phyloP scores from a whole-genome alignment of 2,888 invertebrate genomes.

The Macrophya annulata region DNA sequence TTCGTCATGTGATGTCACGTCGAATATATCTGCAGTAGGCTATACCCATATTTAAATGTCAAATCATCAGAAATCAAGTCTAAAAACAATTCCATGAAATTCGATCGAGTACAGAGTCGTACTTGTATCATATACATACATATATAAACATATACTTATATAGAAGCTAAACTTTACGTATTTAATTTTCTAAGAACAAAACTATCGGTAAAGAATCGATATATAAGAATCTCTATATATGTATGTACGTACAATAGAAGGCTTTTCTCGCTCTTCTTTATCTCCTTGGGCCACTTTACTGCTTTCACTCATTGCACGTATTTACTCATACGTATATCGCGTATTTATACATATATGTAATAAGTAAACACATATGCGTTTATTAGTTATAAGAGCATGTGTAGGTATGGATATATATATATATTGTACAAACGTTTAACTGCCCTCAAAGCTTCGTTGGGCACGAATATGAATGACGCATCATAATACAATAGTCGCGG shows the following conservation, averaged over 20 bases:
- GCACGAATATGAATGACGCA: constrained; percentile 9
- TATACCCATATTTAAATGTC: background rate
- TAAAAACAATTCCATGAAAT: constrained; percentile 21
- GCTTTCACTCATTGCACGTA: constrained; percentile 28
- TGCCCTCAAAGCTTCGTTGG: constrained; percentile 39
- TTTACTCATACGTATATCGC: background rate
- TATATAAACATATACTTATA: background rate
- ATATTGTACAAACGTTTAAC: constrained; percentile 35
- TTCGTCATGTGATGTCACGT: background rate
- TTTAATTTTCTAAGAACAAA: background rate
- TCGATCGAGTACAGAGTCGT: background rate
- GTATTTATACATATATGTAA: background rate
- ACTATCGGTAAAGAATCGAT: background rate
- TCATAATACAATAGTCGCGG: constrained; percentile 2
- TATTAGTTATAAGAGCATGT: too few relatives aligned
- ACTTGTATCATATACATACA: background rate
- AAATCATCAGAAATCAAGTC: constrained; percentile 9
- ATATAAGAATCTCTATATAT: background rate
- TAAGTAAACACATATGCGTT: too few relatives aligned
- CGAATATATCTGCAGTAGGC: background rate
- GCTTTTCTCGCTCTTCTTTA: background rate
- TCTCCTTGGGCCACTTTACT: constrained; percentile 34
- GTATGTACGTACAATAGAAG: background rate
- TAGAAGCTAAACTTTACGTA: background rate
- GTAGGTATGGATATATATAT: background rate